These are phyloP conservation scores for Nothocercus julius DNA, from an alignment of 2,113 vertebrate species.

Conservation along the genomic window DNA sequence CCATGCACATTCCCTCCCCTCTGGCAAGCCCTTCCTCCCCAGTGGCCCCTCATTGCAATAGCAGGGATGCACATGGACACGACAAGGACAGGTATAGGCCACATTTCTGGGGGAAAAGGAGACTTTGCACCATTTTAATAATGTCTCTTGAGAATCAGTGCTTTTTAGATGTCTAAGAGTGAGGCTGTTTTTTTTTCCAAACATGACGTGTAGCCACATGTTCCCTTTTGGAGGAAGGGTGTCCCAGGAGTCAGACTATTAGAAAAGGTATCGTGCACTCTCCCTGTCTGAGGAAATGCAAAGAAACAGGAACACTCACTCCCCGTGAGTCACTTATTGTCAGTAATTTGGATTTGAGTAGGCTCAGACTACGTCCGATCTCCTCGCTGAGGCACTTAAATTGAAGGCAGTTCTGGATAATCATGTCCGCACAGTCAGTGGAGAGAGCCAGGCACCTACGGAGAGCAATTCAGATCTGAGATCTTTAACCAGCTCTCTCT, in stretches of 20 bases:
- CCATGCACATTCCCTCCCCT: not conserved
- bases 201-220: not conserved
- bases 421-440: not conserved
- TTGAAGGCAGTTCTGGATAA: not conserved
- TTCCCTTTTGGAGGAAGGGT: not conserved
- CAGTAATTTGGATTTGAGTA: not conserved
- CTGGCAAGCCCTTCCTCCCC: accelerated
- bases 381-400: not conserved
- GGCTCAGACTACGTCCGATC: not conserved
- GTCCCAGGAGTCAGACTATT: accelerated
- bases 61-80: not conserved
- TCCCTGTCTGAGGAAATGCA: not conserved
- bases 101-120: not conserved
- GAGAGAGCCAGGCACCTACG: not conserved
- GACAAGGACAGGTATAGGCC: not conserved
- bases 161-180: not conserved
- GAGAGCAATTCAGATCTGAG: not conserved
- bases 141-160: not conserved
- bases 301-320: accelerated
- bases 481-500: not conserved
- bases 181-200: not conserved
- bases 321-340: not conserved
- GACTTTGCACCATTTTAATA: not conserved
- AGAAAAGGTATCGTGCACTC: not conserved
- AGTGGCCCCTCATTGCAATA: not conserved